Evolutionary conservation across 2,888 invertebrate genomes (phyloP).

Genomic region (Scaptomyza flava): DNA sequence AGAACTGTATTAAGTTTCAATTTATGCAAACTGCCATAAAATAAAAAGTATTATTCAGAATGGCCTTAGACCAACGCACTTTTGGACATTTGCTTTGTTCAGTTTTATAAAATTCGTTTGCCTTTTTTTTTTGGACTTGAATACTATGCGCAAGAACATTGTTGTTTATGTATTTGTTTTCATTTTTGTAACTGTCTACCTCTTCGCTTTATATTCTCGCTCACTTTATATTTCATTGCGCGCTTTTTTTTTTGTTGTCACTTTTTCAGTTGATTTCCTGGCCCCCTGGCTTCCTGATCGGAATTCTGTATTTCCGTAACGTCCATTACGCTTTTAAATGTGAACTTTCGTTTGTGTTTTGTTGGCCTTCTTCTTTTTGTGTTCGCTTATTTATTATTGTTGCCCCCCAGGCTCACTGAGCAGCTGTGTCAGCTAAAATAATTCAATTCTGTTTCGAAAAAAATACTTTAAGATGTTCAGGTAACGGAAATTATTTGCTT

Average conservation of each 20-base stretch:
- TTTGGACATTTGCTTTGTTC: constrained; percentile 37
- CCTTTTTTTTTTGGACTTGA: constrained; percentile 40
- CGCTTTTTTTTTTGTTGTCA: constrained; percentile 62
- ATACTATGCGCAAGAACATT: constrained; percentile 7
- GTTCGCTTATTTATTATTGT: constrained; percentile 44
- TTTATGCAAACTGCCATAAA: constrained; percentile 20
- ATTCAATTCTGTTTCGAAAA: constrained; percentile 24
- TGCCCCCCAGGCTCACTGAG: constrained; percentile 19
- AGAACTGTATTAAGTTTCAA: constrained; percentile 8
- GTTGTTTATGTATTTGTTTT: constrained; percentile 31
- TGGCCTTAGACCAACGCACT: constrained; percentile 3
- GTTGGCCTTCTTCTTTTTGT: constrained; percentile 20
- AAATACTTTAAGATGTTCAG: not conserved
- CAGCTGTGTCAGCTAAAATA: constrained; percentile 26
- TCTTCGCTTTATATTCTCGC: constrained; percentile 6
- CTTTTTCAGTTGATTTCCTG: constrained; percentile 78
- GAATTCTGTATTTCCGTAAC: constrained; percentile 75
- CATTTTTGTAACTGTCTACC: not conserved
- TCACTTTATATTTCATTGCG: constrained; percentile 42
- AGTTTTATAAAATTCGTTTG: constrained; percentile 9
- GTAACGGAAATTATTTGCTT: constrained; percentile 14
- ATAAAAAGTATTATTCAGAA: constrained; percentile 17
- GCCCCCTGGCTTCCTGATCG: constrained; percentile 73
- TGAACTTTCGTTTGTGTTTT: constrained; percentile 50
- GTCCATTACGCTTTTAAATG: constrained; percentile 75